These are phyloP conservation scores for Paragorgia papillata DNA, from an alignment of 92 coral and sea anemone genomes.

Conservation along the genomic window DNA sequence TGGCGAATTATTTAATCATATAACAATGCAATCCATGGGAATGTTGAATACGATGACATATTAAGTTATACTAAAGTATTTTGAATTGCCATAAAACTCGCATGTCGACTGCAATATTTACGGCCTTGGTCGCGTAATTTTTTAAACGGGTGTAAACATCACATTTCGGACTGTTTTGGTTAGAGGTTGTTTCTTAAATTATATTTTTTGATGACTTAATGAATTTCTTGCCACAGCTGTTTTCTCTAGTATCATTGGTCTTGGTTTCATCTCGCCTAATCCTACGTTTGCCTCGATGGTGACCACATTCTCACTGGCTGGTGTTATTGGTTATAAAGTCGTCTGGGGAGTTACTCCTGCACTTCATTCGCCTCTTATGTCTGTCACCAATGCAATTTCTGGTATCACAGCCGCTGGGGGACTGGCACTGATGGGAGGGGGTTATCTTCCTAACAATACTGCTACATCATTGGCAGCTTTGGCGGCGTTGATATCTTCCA, in stretches of 20 bases:
- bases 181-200: constrained; percentile 24
- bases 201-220: not conserved
- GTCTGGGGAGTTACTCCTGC: constrained; percentile 99
- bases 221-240: too few relatives aligned
- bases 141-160: too few relatives aligned
- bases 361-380: constrained; percentile 99
- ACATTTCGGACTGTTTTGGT: too few relatives aligned
- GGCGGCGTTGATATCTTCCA: constrained; percentile 89
- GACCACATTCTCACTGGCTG: constrained; percentile 96
- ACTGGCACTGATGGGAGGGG: constrained; percentile 96
- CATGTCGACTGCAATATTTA: too few relatives aligned
- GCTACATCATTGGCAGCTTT: constrained; percentile 87
- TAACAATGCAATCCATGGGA: too few relatives aligned
- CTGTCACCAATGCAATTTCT: constrained; percentile 97
- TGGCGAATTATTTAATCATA: too few relatives aligned
- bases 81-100: too few relatives aligned
- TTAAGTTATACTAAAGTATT: too few relatives aligned
- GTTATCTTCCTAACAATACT: constrained; percentile 70
- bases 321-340: constrained; percentile 99
- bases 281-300: constrained; percentile 98
- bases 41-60: too few relatives aligned
- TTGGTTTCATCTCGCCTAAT: constrained; percentile 84
- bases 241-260: constrained; percentile 78
- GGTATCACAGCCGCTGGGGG: constrained; percentile 99
- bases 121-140: too few relatives aligned